A percentile compares a stretch with the other conserved stretches of the same genome.
These are phyloP conservation scores for Perithous albicinctus DNA, from an alignment of 2,888 invertebrate species.

Conservation along the genomic window DNA sequence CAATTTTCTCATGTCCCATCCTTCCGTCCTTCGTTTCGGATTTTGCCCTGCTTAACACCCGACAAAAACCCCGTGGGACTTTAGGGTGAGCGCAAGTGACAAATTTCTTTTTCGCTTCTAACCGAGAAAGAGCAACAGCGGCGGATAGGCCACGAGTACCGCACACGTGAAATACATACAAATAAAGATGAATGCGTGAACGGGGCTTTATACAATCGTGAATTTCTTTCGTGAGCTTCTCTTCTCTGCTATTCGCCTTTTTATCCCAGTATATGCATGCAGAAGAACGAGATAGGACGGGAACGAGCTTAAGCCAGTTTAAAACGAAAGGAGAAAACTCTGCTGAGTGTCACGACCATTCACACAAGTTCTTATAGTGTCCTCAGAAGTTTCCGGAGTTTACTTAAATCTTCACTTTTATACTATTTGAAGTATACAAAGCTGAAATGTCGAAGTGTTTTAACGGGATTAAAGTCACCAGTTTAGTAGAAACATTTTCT, in stretches of 20 bases:
- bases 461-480: too few relatives aligned
- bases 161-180: neutral
- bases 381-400: neutral
- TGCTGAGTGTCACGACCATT: too few relatives aligned
- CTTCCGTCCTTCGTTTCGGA: neutral
- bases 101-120: conserved; percentile 14
- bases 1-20: neutral
- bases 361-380: neutral
- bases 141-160: neutral
- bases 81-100: conserved; percentile 14
- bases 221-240: neutral
- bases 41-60: neutral
- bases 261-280: too few relatives aligned
- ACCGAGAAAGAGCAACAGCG: conserved; percentile 4
- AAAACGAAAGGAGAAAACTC: neutral
- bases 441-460: too few relatives aligned
- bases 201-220: neutral
- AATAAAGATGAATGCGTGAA: neutral
- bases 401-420: neutral
- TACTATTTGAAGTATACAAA: too few relatives aligned
- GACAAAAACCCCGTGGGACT: conserved; percentile 10
- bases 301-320: neutral
- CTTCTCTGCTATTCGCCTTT: neutral
- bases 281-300: neutral
- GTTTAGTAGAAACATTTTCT: too few relatives aligned